These are phyloP conservation scores for Andrena flavipes DNA, from an alignment of 2,888 invertebrate genomes.

Conservation along the genomic window DNA sequence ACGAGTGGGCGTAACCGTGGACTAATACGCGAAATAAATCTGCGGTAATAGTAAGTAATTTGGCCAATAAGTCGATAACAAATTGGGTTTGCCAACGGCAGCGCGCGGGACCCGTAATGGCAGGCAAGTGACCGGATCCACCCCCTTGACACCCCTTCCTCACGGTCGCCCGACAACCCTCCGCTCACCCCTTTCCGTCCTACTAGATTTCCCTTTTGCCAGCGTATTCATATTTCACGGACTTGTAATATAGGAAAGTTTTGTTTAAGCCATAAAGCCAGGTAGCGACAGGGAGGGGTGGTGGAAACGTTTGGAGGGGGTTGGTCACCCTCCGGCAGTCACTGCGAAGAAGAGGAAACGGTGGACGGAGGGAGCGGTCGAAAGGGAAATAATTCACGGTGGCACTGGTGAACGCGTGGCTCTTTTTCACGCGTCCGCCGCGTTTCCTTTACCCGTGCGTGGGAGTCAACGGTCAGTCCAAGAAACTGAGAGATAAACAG, in stretches of 20 bases:
- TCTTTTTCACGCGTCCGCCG: constrained; percentile 65
- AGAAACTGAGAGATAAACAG: constrained; percentile 52
- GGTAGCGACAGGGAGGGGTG: constrained; percentile 56
- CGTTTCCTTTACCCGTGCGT: not conserved
- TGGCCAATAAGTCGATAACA: constrained; percentile 85
- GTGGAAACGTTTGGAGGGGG: constrained; percentile 37
- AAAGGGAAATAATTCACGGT: constrained; percentile 81
- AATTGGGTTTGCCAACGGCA: constrained; percentile 84
- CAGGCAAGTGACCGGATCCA: constrained; percentile 83
- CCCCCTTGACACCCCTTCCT: constrained; percentile 67
- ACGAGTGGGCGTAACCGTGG: constrained; percentile 77
- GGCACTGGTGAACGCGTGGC: constrained; percentile 66
- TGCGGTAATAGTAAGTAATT: constrained; percentile 85
- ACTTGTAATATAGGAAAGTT: constrained; percentile 84
- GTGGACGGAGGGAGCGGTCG: constrained; percentile 66
- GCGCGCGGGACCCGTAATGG: constrained; percentile 80
- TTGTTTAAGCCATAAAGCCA: constrained; percentile 84
- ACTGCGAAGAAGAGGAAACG: constrained; percentile 36
- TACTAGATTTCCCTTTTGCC: constrained; percentile 73
- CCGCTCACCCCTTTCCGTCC: constrained; percentile 43
- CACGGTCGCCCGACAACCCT: constrained; percentile 56
- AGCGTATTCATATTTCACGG: constrained; percentile 83
- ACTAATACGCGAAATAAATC: constrained; percentile 84
- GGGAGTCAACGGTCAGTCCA: constrained; percentile 37
- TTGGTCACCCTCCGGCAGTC: constrained; percentile 76